phyloP scores from a whole-genome alignment of 2,888 invertebrate species.

The Pharmacophagus antenor region DNA sequence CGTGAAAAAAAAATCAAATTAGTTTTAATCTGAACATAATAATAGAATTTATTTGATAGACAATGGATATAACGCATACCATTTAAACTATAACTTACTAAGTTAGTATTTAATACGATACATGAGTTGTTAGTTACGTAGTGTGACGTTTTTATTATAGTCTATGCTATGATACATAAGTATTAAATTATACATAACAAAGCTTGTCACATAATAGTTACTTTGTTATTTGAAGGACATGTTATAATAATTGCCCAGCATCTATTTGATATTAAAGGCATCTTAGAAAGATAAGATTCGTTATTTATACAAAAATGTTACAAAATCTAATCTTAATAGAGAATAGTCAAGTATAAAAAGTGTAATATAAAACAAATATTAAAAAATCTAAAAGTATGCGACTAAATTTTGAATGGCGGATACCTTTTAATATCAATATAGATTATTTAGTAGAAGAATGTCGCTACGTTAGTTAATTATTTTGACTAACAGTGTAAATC shows the following conservation, averaged over 20 bases:
- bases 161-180: constrained; percentile 1
- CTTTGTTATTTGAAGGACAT: background rate
- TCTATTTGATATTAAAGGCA: constrained; percentile 30
- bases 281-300: background rate
- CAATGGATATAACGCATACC: no score
- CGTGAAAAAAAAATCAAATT: no score
- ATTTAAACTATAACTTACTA: no score
- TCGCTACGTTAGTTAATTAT: constrained; percentile 14
- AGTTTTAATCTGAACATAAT: no score
- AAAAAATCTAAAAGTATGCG: constrained; percentile 9
- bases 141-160: background rate
- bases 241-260: background rate
- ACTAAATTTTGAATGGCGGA: constrained; percentile 4
- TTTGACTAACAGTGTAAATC: constrained; percentile 13
- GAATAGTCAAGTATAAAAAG: constrained; percentile 11
- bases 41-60: no score
- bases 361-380: background rate
- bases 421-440: constrained; percentile 22
- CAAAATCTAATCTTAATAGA: constrained; percentile 27
- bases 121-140: background rate
- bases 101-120: no score
- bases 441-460: constrained; percentile 2
- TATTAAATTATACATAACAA: constrained; percentile 5
- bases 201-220: constrained; percentile 16
- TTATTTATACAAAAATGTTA: constrained; percentile 23